phyloP scores from a whole-genome alignment of 2,888 invertebrate species.

The Pterostichus madidus region DNA sequence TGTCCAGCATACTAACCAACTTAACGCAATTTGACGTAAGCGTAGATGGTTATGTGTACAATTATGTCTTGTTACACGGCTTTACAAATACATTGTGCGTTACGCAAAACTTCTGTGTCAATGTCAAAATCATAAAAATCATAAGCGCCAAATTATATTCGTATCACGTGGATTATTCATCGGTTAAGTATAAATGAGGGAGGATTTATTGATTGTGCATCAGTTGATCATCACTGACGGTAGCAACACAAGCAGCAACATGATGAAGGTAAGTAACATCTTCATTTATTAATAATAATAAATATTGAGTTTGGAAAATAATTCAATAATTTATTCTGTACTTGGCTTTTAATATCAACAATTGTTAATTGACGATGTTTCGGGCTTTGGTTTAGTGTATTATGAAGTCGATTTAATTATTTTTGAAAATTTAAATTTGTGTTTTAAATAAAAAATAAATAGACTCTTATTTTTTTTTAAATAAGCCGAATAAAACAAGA shows the following conservation, averaged over 20 bases:
- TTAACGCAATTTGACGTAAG: slow-evolving; percentile 14
- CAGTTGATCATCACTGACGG: slow-evolving; percentile 24
- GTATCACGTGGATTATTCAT: slow-evolving; percentile 53
- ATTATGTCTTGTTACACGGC: slow-evolving; percentile 29
- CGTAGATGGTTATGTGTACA: slow-evolving; percentile 18
- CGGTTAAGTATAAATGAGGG: slow-evolving; percentile 47
- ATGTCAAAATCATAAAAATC: slow-evolving; percentile 64
- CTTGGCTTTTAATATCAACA: too few species aligned
- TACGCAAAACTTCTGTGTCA: slow-evolving; percentile 63
- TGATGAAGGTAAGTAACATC: slow-evolving; percentile 56
- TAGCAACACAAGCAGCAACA: background rate
- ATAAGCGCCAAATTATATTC: slow-evolving; percentile 55
- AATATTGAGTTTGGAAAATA: slow-evolving; percentile 1
- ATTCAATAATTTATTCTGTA: too few species aligned
- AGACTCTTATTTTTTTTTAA: too few species aligned
- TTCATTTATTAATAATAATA: background rate
- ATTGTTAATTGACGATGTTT: too few species aligned
- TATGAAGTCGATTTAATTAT: too few species aligned
- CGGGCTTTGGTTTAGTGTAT: too few species aligned
- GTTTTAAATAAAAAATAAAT: too few species aligned
- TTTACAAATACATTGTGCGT: slow-evolving; percentile 38
- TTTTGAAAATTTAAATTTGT: too few species aligned
- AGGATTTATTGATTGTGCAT: slow-evolving; percentile 12
- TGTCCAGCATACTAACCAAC: slow-evolving; percentile 23
- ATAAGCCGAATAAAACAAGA: too few species aligned